phyloP scores from a whole-genome alignment of 2,113 vertebrate species.

The Pimephales promelas region DNA sequence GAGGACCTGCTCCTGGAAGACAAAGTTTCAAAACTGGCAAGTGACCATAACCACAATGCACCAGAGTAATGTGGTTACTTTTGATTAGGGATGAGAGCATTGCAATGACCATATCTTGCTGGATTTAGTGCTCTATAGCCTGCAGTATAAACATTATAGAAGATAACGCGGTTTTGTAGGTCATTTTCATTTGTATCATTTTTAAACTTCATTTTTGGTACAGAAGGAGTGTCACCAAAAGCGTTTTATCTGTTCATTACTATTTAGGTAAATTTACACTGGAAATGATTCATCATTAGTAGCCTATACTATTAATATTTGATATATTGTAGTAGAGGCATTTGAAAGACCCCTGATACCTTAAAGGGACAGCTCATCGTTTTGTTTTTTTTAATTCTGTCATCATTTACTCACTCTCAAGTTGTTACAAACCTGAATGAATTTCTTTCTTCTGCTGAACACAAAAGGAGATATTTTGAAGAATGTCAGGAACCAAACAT shows the following conservation, averaged over 20 bases:
- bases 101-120: neutral
- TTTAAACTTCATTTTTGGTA: neutral
- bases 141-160: neutral
- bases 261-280: neutral
- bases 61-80: neutral
- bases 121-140: neutral
- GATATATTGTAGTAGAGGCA: neutral
- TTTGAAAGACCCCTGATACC: neutral
- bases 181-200: neutral
- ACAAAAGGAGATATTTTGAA: too few species aligned
- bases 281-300: neutral
- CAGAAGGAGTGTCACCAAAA: neutral
- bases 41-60: constrained; percentile 57
- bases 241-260: neutral
- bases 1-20: constrained; percentile 67
- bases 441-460: too few species aligned
- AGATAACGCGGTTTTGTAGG: neutral
- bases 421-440: too few species aligned
- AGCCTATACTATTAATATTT: neutral
- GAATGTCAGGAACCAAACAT: too few species aligned
- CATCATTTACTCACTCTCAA: too few species aligned
- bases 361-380: too few species aligned
- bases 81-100: neutral
- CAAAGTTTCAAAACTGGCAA: constrained; percentile 72
- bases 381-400: too few species aligned